Percentiles rank a stretch among this genome's conserved stretches.
Evolutionary conservation across 23 tunicate species (phyloP).

Genomic region (Ciona savignyi): DNA sequence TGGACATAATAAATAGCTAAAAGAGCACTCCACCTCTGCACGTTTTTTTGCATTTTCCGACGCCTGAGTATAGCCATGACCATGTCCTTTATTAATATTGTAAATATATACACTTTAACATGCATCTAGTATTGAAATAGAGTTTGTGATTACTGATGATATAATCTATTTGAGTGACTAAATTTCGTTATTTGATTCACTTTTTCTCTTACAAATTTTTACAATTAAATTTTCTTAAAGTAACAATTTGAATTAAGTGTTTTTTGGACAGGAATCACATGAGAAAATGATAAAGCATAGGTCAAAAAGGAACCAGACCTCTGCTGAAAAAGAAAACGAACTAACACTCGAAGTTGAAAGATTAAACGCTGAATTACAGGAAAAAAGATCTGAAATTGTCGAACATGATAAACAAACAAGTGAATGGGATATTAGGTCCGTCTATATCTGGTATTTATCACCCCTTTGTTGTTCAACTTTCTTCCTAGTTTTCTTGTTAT

Average conservation of each 20-base stretch:
- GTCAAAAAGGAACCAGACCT: constrained; percentile 25
- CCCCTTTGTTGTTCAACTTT: no score
- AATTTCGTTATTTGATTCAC: no score
- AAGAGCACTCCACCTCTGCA: no score
- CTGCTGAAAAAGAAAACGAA: constrained; percentile 54
- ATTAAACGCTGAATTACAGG: constrained; percentile 28
- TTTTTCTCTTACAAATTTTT: background rate
- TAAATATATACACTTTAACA: background rate
- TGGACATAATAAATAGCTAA: no score
- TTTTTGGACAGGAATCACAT: constrained; percentile 31
- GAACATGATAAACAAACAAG: constrained; percentile 62
- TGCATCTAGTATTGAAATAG: background rate
- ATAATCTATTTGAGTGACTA: background rate
- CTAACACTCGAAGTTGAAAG: constrained; percentile 41
- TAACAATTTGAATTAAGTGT: background rate
- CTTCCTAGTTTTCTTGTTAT: no score
- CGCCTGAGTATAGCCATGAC: no score
- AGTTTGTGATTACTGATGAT: background rate
- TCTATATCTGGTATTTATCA: no score
- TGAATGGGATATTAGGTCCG: constrained; percentile 79
- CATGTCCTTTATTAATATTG: no score
- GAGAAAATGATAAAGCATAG: constrained; percentile 39
- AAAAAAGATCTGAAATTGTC: constrained; percentile 13
- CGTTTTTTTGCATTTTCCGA: no score
- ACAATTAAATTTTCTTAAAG: background rate